Base-by-base conservation (phyloP, 1,140 invertebrate species). In the Colletes gigas region DNA sequence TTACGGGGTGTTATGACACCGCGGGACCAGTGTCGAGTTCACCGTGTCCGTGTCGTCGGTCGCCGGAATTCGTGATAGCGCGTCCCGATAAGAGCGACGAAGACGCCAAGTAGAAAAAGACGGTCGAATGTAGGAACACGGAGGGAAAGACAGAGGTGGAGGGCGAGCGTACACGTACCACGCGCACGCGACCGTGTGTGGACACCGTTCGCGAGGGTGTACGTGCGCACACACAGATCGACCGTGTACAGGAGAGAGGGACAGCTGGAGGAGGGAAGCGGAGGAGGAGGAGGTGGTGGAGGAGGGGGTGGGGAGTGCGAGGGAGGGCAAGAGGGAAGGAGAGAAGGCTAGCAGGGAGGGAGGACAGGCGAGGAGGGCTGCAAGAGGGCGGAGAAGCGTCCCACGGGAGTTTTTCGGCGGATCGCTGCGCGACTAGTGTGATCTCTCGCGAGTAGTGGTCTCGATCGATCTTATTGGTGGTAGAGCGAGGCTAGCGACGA, bases 401-500 rank as follows among this genome's bases (percentile, higher is more conserved):
- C 83, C 85, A 87, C 78, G 79, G 86, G 85, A 87, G 85, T 88
- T 87, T 87, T 88, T 88, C 82, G 85, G 86, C 81, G 86, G 85
- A 88, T 87, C 89, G 89, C 88, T 90, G 78, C 85, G 88, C 88
- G 89, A 85, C 85, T 83, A 88, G 89, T 86, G 88, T 82, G 85
- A 86, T 86, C 82, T 86, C 82, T 86, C 78, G 78, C 76, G 85
- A 85, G 84, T 86, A 79, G 66, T 57, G 79, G 57, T 63, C 63
- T 75, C 82, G 84, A 87, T 87, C 82, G 82, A 84, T 87, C 73
- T 86, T 83, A 87, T 87, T 84, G 84, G 80, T 63, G 80, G 73
- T 52, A 65, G 69, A 55, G 57, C 76, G 59, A 75, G 57, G 65
- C 60, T 47, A 66, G 66, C 65, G 39, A 62, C 54, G 59, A 74